phyloP scores from a whole-genome alignment of 2,797 vertebrate genomes.

The Apogon hyalosoma region DNA sequence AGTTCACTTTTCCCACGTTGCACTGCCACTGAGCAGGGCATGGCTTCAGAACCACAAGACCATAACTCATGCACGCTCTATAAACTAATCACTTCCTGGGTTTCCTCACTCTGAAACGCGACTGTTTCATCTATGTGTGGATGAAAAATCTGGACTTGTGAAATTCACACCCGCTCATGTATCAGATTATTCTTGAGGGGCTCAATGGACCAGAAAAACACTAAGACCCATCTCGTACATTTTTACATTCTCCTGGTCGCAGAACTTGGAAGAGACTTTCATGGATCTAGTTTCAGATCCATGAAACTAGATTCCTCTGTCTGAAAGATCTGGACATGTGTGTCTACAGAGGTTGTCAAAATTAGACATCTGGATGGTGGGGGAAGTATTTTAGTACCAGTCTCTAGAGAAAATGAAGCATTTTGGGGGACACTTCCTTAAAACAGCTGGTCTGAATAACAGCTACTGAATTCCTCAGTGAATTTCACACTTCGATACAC shows the following conservation, averaged over 20 bases:
- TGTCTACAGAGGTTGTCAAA: conserved; percentile 39
- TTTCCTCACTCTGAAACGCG: conserved; percentile 47
- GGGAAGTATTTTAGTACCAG: conserved; percentile 42
- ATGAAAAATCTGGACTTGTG: conserved; percentile 56
- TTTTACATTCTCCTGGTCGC: conserved; percentile 37
- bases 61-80: conserved; percentile 65
- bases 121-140: conserved; percentile 52
- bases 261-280: conserved; percentile 31
- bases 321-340: conserved; percentile 29
- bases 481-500: conserved; percentile 76
- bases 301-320: conserved; percentile 48
- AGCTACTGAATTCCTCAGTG: conserved; percentile 64
- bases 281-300: conserved; percentile 47
- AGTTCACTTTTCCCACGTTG: conserved; percentile 69
- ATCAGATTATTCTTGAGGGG: conserved; percentile 44
- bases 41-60: conserved; percentile 63
- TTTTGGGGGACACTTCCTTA: conserved; percentile 75
- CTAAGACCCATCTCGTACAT: conserved; percentile 24
- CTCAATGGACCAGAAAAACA: conserved; percentile 29
- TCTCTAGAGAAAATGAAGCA: conserved; percentile 57
- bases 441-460: conserved; percentile 60
- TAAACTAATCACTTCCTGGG: conserved; percentile 66
- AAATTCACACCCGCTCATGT: conserved; percentile 50
- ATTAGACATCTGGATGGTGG: conserved; percentile 42
- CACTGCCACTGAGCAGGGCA: conserved; percentile 49